Evolutionary conservation across 2,113 vertebrate species (phyloP).

Genomic region (Platycercus adscitus): DNA sequence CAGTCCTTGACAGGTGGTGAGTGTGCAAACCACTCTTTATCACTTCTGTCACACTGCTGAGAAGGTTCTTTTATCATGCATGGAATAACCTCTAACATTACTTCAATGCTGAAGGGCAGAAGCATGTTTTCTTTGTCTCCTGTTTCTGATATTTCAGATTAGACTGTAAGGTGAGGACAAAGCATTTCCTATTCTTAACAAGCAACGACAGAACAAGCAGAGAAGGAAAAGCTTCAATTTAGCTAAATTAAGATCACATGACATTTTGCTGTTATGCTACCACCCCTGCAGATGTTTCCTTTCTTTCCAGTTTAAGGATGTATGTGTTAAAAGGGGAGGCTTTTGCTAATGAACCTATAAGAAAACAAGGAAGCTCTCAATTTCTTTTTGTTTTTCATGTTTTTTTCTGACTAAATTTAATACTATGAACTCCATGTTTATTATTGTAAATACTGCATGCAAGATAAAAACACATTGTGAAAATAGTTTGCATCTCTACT

Average conservation of each 20-base stretch:
- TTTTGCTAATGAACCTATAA: slow-evolving; percentile 45
- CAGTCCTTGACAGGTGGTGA: not conserved
- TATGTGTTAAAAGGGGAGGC: slow-evolving; percentile 38
- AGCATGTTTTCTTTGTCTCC: not conserved
- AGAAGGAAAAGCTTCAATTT: slow-evolving; percentile 33
- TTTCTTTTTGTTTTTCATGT: slow-evolving; percentile 47
- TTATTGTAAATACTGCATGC: not conserved
- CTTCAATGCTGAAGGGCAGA: not conserved
- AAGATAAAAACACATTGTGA: not conserved
- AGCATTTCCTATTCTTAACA: slow-evolving; percentile 41
- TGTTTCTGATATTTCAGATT: not conserved
- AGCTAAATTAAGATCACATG: slow-evolving; percentile 57
- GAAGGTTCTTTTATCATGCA: not conserved
- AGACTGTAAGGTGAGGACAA: slow-evolving; percentile 19
- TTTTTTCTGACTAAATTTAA: slow-evolving; percentile 42
- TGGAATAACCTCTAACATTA: not conserved
- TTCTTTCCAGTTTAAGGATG: slow-evolving; percentile 66
- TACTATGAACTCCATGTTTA: not conserved
- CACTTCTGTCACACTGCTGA: not conserved
- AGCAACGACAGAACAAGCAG: not conserved
- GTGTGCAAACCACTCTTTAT: not conserved
- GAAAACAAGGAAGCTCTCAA: slow-evolving; percentile 63
- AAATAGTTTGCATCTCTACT: not conserved
- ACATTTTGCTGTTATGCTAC: slow-evolving; percentile 47
- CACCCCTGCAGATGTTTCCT: slow-evolving; percentile 70